Base-by-base conservation (phyloP, 2,888 invertebrate species). In the Anthophora plumipes region DNA sequence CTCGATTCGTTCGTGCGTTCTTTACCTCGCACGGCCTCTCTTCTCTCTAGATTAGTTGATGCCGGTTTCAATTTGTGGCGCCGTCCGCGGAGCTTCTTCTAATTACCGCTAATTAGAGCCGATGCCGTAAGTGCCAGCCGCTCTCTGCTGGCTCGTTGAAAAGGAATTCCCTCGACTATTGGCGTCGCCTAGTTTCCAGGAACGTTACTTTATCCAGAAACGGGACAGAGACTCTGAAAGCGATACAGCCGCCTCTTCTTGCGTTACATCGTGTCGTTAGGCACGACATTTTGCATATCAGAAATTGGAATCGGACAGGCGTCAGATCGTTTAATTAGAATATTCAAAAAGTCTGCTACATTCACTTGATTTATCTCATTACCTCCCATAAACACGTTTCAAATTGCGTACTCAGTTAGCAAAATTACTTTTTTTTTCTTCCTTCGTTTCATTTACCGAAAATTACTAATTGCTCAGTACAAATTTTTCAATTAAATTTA, bases 101-200 rank as follows among this genome's bases (percentile, higher is more conserved):
- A 91, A 90, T 91, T 90, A 91, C 79, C 80, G 76, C 86, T 90
- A 91, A 90, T 89, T 89, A 88, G 82, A 82, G 84, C 79, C 85
- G 85, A 89, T 83, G 80, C 81, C 77, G 69, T 46, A 77, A 83
- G 77, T 52, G 83, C 66, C 80, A 77, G 57, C 69, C 52, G 81
- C 48, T 57, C 77, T 57, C 80, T 50, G 73, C 60, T 68, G 60
- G 48, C 39, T 55, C 48, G 78, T 66, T 60, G 71, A 77, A 69
- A n/a, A 84, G 76, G 76, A 82, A 78, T 76, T 86, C 68, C 64
- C 67, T 73, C 60, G 60, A 46, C 74, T 69, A 48, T 63, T 54
- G 57, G 48, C 70, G 37, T 70, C 81, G 68, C 69, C 82, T 77
- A 76, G 64, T 70, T 85, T 83, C 71, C 86, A 69, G 57, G 71